Conservation (phyloP, 2,797 vertebrate genomes). For the Salarias fasciatus region DNA sequence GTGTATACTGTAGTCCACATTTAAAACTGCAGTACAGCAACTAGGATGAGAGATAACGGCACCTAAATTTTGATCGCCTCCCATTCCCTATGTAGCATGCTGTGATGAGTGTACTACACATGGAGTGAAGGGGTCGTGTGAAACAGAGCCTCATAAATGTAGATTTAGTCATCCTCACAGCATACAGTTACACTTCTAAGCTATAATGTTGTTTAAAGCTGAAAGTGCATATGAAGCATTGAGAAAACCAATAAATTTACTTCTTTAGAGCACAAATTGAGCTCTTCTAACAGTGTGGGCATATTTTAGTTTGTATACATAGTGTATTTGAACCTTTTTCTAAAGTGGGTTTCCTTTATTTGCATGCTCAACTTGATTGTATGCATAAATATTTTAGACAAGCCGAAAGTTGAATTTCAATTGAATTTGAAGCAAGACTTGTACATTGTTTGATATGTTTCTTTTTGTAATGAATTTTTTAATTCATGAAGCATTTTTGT, state of each 20-base stretch:
- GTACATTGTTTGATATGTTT: constrained; percentile 99
- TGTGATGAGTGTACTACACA: constrained; percentile 59
- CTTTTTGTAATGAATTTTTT: constrained; percentile 99
- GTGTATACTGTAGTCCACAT: constrained; percentile 29
- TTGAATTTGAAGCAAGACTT: constrained; percentile 98
- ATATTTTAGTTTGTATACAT: constrained; percentile 99
- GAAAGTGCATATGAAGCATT: constrained; percentile 81
- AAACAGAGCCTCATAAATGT: constrained; percentile 73
- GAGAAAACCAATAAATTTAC: constrained; percentile 83
- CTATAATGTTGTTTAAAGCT: constrained; percentile 78
- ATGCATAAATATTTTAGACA: constrained; percentile 99
- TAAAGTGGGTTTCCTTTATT: constrained; percentile 88
- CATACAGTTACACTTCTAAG: constrained; percentile 73
- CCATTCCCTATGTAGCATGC: constrained; percentile 55
- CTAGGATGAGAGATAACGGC: constrained; percentile 49
- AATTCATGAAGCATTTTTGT: constrained; percentile 99
- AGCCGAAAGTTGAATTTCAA: constrained; percentile 98
- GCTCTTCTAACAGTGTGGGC: constrained; percentile 88
- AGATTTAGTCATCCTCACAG: constrained; percentile 73
- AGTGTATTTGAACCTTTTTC: constrained; percentile 98
- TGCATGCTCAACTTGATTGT: constrained; percentile 99
- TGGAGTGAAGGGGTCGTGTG: constrained; percentile 56
- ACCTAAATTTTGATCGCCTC: constrained; percentile 48
- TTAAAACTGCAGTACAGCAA: constrained; percentile 44
- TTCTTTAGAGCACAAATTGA: constrained; percentile 84